Evolutionary conservation across 1,140 invertebrate genomes (phyloP).

Genomic region (Leptinotarsa texana): DNA sequence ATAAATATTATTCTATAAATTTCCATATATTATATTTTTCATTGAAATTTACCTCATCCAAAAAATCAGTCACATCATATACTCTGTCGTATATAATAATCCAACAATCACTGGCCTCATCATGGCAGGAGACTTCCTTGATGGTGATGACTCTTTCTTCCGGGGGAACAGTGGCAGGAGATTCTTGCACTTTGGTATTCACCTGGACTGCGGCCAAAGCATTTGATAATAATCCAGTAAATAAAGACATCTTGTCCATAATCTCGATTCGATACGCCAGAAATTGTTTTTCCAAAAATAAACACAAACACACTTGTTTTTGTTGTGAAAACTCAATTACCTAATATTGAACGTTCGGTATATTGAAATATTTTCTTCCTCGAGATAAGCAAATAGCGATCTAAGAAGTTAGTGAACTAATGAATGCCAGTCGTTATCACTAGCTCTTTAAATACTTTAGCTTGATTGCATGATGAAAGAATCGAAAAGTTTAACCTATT

Average conservation of each 20-base stretch:
- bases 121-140: conserved; percentile 69
- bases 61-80: conserved; percentile 73
- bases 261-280: no score
- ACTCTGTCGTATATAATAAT: conserved; percentile 75
- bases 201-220: conserved; percentile 3
- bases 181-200: background rate
- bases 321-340: background rate
- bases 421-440: background rate
- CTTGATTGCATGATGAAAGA: conserved; percentile 33
- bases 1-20: no score
- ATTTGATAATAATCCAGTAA: conserved; percentile 22
- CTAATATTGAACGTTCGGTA: no score
- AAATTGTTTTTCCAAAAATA: no score
- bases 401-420: background rate
- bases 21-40: no score
- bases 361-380: background rate
- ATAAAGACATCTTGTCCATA: background rate
- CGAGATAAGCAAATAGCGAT: background rate
- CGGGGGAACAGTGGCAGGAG: background rate
- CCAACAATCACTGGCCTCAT: conserved; percentile 69
- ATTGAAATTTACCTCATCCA: conserved; percentile 62
- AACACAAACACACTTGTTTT: background rate
- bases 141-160: conserved; percentile 59
- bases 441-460: conserved; percentile 25
- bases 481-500: conserved; percentile 10